phyloP scores from a whole-genome alignment of 2,888 invertebrate genomes.

The Metopia argyrocephala region DNA sequence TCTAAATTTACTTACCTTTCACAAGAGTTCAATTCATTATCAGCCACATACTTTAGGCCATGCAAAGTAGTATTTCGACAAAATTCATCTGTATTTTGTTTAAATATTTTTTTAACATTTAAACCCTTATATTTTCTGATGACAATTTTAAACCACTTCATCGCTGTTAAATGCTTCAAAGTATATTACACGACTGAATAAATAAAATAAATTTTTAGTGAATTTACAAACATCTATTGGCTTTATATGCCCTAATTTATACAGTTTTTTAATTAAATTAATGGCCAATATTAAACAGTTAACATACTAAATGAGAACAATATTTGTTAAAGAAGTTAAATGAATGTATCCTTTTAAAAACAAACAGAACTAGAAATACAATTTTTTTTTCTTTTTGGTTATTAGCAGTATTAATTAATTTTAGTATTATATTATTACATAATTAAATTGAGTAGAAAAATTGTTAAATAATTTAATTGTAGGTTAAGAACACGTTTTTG shows the following conservation, averaged over 20 bases:
- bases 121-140: conserved; percentile 19
- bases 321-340: background rate
- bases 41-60: conserved; percentile 84
- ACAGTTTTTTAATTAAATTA: background rate
- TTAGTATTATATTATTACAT: background rate
- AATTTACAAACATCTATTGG: background rate
- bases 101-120: conserved; percentile 55
- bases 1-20: conserved; percentile 76
- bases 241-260: background rate
- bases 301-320: background rate
- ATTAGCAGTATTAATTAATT: background rate
- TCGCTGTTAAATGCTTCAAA: background rate
- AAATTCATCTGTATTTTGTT: conserved; percentile 73
- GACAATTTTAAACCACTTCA: background rate
- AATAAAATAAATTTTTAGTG: background rate
- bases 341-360: background rate
- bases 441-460: too few relatives aligned
- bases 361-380: background rate
- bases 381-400: too few relatives aligned
- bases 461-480: too few relatives aligned
- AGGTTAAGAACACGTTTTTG: too few relatives aligned
- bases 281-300: background rate
- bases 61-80: conserved; percentile 84
- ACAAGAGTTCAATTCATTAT: conserved; percentile 79
- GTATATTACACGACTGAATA: background rate